Conservation (phyloP, 2,113 vertebrate species). For the Microtus richardsoni region DNA sequence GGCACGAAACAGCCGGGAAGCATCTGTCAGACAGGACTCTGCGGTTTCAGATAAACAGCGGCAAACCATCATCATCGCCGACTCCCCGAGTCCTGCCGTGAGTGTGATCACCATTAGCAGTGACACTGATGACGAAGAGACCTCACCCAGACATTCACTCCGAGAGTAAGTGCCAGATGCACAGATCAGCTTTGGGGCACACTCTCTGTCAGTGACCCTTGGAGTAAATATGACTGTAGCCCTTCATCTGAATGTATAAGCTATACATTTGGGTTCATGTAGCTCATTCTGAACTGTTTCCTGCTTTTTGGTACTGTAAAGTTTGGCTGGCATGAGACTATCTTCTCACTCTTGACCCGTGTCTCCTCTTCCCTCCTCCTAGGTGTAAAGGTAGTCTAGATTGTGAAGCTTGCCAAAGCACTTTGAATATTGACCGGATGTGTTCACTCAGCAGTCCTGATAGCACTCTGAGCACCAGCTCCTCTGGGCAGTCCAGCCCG, state of each 20-base stretch:
- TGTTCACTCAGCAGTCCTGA: constrained; percentile 98
- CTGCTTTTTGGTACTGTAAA: not conserved
- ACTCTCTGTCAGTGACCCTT: not conserved
- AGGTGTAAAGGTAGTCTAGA: constrained; percentile 96
- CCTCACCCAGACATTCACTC: constrained; percentile 88
- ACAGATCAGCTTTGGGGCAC: not conserved
- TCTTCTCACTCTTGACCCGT: constrained; percentile 27
- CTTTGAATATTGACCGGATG: constrained; percentile 95
- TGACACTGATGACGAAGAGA: constrained; percentile 93
- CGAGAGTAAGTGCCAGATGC: constrained; percentile 89
- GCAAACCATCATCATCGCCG: constrained; percentile 92
- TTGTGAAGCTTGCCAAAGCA: constrained; percentile 97
- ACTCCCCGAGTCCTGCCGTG: constrained; percentile 93
- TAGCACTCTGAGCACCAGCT: constrained; percentile 96
- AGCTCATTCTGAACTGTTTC: constrained; percentile 5
- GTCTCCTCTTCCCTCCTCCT: constrained; percentile 39
- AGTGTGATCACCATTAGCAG: constrained; percentile 99
- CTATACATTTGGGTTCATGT: not conserved
- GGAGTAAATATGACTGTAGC: not conserved
- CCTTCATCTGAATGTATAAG: not conserved
- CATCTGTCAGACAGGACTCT: constrained; percentile 81
- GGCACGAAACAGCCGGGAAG: constrained; percentile 87
- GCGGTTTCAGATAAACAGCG: constrained; percentile 89
- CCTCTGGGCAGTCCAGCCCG: constrained; percentile 93
- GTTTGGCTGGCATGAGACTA: not conserved